Conservation (phyloP, 2,888 invertebrate genomes). For the Argynnis bischoffii region DNA sequence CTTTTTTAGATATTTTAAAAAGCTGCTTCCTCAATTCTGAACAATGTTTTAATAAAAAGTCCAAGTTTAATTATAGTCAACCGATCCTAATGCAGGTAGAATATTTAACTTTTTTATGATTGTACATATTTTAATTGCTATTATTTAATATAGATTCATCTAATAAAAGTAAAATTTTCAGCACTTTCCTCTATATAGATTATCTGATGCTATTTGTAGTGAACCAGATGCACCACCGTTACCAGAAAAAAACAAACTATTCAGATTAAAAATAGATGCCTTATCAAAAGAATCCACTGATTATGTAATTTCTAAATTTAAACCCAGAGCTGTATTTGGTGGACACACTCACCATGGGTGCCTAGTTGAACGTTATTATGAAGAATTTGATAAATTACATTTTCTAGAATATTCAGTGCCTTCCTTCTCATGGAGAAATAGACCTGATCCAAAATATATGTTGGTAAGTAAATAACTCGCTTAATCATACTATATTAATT, state of each 20-base stretch:
- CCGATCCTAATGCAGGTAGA: slow-evolving; percentile 91
- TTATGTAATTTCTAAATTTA: slow-evolving; percentile 81
- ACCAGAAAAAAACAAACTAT: slow-evolving; percentile 86
- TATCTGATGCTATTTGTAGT: slow-evolving; percentile 91
- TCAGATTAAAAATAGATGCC: slow-evolving; percentile 92
- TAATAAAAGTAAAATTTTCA: slow-evolving; percentile 69
- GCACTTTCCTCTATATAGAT: slow-evolving; percentile 96
- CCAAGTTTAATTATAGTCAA: slow-evolving; percentile 84
- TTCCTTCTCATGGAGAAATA: slow-evolving; percentile 98
- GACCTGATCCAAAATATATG: slow-evolving; percentile 93
- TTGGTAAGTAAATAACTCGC: slow-evolving; percentile 82
- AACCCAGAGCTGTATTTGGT: slow-evolving; percentile 90
- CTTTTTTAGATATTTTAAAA: slow-evolving; percentile 55
- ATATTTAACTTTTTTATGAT: background rate
- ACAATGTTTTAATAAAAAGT: slow-evolving; percentile 56
- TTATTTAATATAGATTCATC: background rate
- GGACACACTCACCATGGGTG: slow-evolving; percentile 98
- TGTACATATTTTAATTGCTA: background rate
- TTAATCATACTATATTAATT: background rate
- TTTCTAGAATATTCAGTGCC: slow-evolving; percentile 91
- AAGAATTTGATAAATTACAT: slow-evolving; percentile 57
- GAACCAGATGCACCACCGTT: slow-evolving; percentile 90
- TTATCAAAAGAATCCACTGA: slow-evolving; percentile 91
- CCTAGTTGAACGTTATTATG: slow-evolving; percentile 74
- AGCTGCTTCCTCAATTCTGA: slow-evolving; percentile 54